phyloP scores from a whole-genome alignment of 2,113 vertebrate genomes.

The Parus major region DNA sequence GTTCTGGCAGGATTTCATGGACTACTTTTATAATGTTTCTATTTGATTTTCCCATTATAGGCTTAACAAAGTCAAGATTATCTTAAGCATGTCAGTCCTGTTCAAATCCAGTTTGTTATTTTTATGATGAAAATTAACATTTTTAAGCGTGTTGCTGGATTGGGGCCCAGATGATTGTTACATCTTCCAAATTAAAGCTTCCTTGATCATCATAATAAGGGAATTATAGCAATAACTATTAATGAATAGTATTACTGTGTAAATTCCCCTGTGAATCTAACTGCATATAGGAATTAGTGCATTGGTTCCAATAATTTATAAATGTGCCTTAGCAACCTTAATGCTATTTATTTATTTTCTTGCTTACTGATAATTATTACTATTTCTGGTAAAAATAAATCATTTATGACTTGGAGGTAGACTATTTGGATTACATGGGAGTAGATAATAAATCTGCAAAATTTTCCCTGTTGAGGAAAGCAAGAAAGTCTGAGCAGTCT shows the following conservation, averaged over 20 bases:
- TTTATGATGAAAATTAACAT: constrained; percentile 27
- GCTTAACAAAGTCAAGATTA: constrained; percentile 12
- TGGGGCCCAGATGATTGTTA: background rate
- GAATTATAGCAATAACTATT: constrained; percentile 46
- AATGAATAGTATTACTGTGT: constrained; percentile 5
- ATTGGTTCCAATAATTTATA: background rate
- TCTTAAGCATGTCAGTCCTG: background rate
- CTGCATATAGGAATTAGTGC: background rate
- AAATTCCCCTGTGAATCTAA: background rate
- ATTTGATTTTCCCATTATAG: constrained; percentile 2
- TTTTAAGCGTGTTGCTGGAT: constrained; percentile 39
- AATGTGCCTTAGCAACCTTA: background rate
- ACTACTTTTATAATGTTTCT: constrained; percentile 1
- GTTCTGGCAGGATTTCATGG: constrained; percentile 16
- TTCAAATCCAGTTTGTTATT: constrained; percentile 31
- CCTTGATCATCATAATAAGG: background rate
- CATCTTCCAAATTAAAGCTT: constrained; percentile 36
- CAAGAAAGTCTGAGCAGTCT: background rate
- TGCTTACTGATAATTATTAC: background rate
- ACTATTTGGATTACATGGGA: background rate
- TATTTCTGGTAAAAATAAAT: background rate
- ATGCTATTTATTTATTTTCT: background rate
- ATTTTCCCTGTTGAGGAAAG: background rate
- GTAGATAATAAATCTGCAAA: background rate
- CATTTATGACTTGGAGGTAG: background rate